These are phyloP conservation scores for Leptopilina boulardi DNA, from an alignment of 1,140 invertebrate species.

Conservation along the genomic window DNA sequence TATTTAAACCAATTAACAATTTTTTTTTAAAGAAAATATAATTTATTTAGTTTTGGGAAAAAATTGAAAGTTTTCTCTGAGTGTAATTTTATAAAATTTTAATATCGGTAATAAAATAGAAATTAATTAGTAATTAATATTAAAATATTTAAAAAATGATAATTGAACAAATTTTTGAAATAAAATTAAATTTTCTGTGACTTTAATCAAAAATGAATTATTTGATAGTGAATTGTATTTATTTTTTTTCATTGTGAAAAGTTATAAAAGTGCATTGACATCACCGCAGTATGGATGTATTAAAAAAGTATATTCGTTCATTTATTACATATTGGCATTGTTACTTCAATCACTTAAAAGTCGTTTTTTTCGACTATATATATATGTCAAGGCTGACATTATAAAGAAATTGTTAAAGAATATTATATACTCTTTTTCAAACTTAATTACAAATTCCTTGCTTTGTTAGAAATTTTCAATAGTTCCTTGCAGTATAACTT, in stretches of 20 bases:
- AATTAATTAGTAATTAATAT: no score
- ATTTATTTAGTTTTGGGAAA: no score
- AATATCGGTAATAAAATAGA: no score
- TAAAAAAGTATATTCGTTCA: constrained; percentile 1
- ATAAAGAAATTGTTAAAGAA: constrained; percentile 33
- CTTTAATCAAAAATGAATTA: not conserved
- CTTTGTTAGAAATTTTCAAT: not conserved
- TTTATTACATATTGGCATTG: not conserved
- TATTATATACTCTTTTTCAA: not conserved
- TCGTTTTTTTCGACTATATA: not conserved
- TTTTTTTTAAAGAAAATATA: no score
- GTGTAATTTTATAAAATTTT: no score
- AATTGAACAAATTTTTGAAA: not conserved
- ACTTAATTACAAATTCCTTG: not conserved
- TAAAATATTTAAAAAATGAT: no score
- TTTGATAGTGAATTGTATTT: not conserved
- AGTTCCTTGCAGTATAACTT: not conserved
- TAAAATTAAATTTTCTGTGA: not conserved
- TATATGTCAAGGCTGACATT: constrained; percentile 21
- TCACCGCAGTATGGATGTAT: not conserved
- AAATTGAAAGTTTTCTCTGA: no score
- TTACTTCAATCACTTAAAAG: constrained; percentile 24
- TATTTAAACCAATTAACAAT: no score
- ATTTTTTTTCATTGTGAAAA: not conserved
- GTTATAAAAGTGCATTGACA: constrained; percentile 14